Conservation (phyloP, 2,888 invertebrate genomes). For the Asteroscopus sphinx region DNA sequence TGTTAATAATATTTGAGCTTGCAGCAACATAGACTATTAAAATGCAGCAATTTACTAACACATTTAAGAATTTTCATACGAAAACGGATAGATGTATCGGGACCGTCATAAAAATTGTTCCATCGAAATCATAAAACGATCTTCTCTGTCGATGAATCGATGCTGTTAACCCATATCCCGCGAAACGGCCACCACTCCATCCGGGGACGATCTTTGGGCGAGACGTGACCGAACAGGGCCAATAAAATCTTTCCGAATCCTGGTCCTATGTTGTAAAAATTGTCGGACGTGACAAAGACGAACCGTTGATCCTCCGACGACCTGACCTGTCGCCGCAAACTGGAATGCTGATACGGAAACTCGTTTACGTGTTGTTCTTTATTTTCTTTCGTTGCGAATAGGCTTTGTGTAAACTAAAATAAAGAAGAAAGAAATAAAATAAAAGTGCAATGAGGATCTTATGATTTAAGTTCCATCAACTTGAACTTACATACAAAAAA, state of each 20-base stretch:
- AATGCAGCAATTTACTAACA: conserved; percentile 29
- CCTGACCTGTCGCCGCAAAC: conserved; percentile 56
- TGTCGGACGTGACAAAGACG: conserved; percentile 74
- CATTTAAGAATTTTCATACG: conserved; percentile 44
- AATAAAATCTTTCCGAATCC: conserved; percentile 82
- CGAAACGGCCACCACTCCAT: conserved; percentile 74
- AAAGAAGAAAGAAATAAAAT: conserved; percentile 6
- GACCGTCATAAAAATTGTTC: conserved; percentile 70
- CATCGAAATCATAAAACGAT: conserved; percentile 82
- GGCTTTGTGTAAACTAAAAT: conserved; percentile 40
- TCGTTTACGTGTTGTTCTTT: conserved; percentile 35
- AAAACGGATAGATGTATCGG: conserved; percentile 53
- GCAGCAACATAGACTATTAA: conserved; percentile 13
- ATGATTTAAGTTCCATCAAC: conserved; percentile 7
- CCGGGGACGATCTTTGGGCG: conserved; percentile 78
- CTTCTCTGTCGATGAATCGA: conserved; percentile 77
- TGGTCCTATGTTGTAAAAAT: conserved; percentile 76
- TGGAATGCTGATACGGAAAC: conserved; percentile 46
- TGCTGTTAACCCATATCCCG: conserved; percentile 79
- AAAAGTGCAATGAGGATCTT: conserved; percentile 7
- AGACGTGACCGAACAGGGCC: conserved; percentile 83
- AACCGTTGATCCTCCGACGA: conserved; percentile 50
- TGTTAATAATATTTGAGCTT: conserved; percentile 26
- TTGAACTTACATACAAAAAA: not conserved
- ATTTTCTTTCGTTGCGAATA: conserved; percentile 26